Percentiles rank a stretch among this genome's conserved stretches.
Evolutionary conservation across 2,888 invertebrate species (phyloP).

Genomic region (Gastracanthus pulcherrimus): DNA sequence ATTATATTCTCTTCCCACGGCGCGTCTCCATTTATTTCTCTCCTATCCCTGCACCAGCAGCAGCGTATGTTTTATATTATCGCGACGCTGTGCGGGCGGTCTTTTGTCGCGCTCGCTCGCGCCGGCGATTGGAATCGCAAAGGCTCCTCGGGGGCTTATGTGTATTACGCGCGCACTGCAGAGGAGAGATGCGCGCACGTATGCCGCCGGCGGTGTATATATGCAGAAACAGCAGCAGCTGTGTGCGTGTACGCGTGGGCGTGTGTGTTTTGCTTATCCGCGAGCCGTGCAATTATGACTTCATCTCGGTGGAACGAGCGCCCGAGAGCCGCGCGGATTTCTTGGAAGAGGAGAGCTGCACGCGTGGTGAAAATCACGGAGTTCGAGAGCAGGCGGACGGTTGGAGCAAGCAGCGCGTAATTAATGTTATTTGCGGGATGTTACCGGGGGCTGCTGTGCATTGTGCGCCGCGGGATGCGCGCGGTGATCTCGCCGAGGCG

Average conservation of each 20-base stretch:
- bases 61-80: not conserved
- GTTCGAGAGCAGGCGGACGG: not conserved
- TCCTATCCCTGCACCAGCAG: not conserved
- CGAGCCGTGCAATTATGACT: conserved; percentile 42
- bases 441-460: not conserved
- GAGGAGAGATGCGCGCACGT: not conserved
- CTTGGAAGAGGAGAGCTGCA: not conserved
- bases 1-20: conserved; percentile 1
- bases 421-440: conserved; percentile 21
- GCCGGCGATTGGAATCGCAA: conserved; percentile 47
- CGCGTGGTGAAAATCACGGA: not conserved
- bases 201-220: not conserved
- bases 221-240: too few relatives aligned
- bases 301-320: conserved; percentile 7
- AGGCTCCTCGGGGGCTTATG: conserved; percentile 15
- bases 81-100: not conserved
- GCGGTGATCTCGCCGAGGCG: too few relatives aligned
- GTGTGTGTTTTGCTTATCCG: conserved; percentile 20
- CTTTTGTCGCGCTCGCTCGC: not conserved
- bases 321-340: conserved; percentile 9
- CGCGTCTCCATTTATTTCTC: not conserved
- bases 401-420: not conserved
- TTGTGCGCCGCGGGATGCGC: too few relatives aligned
- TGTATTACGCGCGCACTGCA: too few relatives aligned
- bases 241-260: too few relatives aligned